Conservation (phyloP, 2,797 vertebrate species). For the Myotis daubentonii region DNA sequence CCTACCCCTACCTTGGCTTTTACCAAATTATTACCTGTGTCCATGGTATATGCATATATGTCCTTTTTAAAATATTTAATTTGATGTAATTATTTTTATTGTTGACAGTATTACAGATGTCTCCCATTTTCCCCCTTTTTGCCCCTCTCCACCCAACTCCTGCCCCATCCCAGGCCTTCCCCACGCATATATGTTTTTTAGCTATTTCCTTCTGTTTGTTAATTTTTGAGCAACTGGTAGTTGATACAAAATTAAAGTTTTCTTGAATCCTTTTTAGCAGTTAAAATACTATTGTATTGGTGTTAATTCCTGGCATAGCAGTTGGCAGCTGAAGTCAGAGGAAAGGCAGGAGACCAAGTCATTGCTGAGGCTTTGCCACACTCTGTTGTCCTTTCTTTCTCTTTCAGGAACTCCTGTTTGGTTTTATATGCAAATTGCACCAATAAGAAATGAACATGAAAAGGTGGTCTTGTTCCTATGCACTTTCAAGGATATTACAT, state of each 20-base stretch:
- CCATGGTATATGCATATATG: too few species aligned
- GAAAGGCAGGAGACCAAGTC: not conserved
- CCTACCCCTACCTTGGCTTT: too few species aligned
- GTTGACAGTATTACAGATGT: too few species aligned
- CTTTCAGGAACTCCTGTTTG: constrained; percentile 94
- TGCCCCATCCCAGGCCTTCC: too few species aligned
- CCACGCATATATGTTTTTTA: too few species aligned
- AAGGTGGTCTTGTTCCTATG: constrained; percentile 98
- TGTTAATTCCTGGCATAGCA: not conserved
- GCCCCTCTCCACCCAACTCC: too few species aligned
- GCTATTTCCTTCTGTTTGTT: not conserved
- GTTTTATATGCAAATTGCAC: constrained; percentile 99
- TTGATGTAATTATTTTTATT: too few species aligned
- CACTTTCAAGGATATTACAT: constrained; percentile 98
- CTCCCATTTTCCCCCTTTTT: too few species aligned
- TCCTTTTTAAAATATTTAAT: too few species aligned
- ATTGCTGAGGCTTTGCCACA: not conserved
- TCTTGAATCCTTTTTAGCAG: not conserved
- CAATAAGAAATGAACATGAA: constrained; percentile 98
- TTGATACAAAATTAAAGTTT: not conserved
- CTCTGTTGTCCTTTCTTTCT: not conserved
- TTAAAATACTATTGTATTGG: not conserved
- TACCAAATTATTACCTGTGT: too few species aligned
- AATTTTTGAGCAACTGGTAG: not conserved
- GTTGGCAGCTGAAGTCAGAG: not conserved